Conservation (phyloP, 2,113 vertebrate genomes). For the Corythornis vintsioides region DNA sequence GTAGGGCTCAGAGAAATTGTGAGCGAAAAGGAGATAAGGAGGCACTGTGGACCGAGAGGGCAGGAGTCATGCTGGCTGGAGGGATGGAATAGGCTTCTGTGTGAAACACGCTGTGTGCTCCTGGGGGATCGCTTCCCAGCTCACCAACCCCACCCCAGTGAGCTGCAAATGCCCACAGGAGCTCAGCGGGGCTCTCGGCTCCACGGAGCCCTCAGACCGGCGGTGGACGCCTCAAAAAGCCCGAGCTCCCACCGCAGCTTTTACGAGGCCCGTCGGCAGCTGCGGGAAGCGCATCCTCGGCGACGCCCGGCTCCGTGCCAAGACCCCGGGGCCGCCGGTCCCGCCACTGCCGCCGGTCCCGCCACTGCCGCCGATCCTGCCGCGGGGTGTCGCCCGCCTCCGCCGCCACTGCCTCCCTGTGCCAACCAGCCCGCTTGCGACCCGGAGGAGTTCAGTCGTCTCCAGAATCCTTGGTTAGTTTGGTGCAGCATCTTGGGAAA, state of each 20-base stretch:
- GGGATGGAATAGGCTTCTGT: not conserved
- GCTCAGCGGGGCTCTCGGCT: not conserved
- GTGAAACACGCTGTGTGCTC: not conserved
- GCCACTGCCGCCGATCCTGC: not conserved
- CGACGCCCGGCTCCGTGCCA: not conserved
- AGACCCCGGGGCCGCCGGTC: not conserved
- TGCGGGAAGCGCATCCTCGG: not conserved
- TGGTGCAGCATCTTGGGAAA: not conserved
- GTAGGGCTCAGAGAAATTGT: not conserved
- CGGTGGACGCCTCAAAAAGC: rapidly evolving
- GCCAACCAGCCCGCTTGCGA: too few relatives aligned
- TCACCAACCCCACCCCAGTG: not conserved
- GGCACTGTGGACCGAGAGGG: not conserved
- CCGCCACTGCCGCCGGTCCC: too few relatives aligned
- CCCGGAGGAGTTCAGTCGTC: not conserved
- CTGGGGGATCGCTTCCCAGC: too few relatives aligned
- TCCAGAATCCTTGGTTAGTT: not conserved
- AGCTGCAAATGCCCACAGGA: not conserved
- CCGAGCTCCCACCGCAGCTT: not conserved
- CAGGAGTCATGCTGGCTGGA: not conserved
- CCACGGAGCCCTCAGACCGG: not conserved
- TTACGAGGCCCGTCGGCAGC: too few relatives aligned
- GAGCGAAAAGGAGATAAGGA: not conserved
- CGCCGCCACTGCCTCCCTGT: rapidly evolving
- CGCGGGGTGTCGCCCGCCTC: slow-evolving; percentile 7